Percentiles rank a stretch among this genome's conserved stretches.
These are phyloP conservation scores for Centropus bengalensis DNA, from an alignment of 2,113 vertebrate species.

Conservation along the genomic window DNA sequence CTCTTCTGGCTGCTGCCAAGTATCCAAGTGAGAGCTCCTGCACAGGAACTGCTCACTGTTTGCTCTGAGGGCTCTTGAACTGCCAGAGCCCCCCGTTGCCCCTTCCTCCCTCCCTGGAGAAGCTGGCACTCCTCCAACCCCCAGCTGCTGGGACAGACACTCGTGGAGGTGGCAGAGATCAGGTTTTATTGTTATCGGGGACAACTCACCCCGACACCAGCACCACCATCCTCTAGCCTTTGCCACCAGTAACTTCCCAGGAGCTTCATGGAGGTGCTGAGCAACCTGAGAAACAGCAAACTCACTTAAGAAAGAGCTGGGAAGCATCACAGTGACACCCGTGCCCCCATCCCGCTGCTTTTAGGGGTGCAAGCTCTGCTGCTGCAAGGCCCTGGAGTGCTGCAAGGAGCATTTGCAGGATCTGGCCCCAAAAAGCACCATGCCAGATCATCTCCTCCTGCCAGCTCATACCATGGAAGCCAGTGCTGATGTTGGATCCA, in stretches of 20 bases:
- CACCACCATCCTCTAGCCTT: neutral
- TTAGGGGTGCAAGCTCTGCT: fast-evolving
- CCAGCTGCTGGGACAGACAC: neutral
- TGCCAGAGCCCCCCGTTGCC: neutral
- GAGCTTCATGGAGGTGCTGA: neutral
- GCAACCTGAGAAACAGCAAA: neutral
- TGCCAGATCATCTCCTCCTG: fast-evolving
- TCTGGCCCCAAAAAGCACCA: neutral
- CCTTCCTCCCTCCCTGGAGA: neutral
- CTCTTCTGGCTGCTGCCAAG: neutral
- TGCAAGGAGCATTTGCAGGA: neutral
- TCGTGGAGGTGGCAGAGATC: neutral
- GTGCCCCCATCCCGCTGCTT: fast-evolving
- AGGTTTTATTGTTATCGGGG: neutral
- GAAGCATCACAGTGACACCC: neutral
- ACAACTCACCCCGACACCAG: neutral
- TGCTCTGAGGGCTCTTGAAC: neutral
- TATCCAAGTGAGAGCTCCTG: neutral
- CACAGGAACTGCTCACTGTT: fast-evolving
- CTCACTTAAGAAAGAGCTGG: neutral
- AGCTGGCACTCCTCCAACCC: neutral
- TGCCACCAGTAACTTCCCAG: neutral
- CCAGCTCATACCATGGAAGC: neutral
- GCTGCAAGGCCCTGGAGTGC: fast-evolving
- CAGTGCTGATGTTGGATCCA: neutral